Percentiles rank a stretch among this genome's conserved stretches.
phyloP scores from a whole-genome alignment of 2,888 invertebrate species.

The Galerucella pusilla region DNA sequence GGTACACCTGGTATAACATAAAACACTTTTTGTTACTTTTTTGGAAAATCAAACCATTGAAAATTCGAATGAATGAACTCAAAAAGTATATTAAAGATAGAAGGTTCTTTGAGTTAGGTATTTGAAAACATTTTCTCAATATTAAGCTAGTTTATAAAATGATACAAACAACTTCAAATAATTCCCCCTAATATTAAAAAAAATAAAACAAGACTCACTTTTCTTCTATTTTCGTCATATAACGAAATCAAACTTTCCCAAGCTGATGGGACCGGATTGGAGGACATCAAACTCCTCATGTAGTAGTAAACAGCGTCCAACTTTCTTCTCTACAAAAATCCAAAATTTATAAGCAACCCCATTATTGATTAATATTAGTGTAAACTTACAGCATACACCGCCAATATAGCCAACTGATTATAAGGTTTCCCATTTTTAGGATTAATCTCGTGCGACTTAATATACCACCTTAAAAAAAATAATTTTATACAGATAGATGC shows the following conservation, averaged over 20 bases:
- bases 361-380: constrained; percentile 1
- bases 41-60: too few relatives aligned
- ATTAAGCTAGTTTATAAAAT: too few relatives aligned
- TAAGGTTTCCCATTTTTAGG: constrained; percentile 96
- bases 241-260: constrained; percentile 87
- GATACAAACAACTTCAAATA: too few relatives aligned
- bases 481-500: too few relatives aligned
- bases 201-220: constrained; percentile 67
- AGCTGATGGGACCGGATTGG: constrained; percentile 93
- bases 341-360: background rate
- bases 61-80: too few relatives aligned
- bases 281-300: constrained; percentile 93
- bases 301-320: constrained; percentile 97
- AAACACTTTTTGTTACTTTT: too few relatives aligned
- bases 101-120: too few relatives aligned
- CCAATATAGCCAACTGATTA: constrained; percentile 92
- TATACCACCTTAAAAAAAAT: constrained; percentile 77
- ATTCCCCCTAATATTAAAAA: background rate
- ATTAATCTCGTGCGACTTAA: constrained; percentile 92
- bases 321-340: constrained; percentile 79
- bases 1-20: too few relatives aligned
- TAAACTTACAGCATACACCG: constrained; percentile 80
- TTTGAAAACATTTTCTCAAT: too few relatives aligned
- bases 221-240: constrained; percentile 93
- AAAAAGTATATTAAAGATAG: too few relatives aligned